Percentiles rank a stretch among this genome's conserved stretches.
phyloP scores from a whole-genome alignment of 2,113 vertebrate species.

The Halcyon malimbica region DNA sequence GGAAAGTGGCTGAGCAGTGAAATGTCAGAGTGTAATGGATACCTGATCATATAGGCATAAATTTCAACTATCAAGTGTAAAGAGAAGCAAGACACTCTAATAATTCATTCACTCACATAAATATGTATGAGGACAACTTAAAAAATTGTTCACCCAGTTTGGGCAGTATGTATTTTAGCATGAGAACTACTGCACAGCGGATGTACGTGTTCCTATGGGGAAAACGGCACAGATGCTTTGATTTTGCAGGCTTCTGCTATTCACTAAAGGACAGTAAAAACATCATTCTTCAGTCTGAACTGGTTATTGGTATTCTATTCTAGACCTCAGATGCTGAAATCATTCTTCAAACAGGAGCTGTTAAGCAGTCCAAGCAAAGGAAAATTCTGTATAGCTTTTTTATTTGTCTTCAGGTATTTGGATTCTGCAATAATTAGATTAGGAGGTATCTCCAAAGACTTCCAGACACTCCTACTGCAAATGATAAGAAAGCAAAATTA shows the following conservation, averaged over 20 bases:
- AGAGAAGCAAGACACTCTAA: constrained; percentile 1
- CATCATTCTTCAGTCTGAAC: background rate
- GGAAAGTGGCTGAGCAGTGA: background rate
- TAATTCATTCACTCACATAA: constrained; percentile 33
- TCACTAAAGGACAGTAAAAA: background rate
- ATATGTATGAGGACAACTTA: constrained; percentile 36
- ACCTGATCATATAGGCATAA: constrained; percentile 22
- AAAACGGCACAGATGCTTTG: background rate
- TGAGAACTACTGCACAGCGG: background rate
- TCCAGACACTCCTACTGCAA: background rate
- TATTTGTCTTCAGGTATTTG: background rate
- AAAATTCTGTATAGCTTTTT: background rate
- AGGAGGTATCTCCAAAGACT: background rate
- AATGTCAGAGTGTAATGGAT: constrained; percentile 28
- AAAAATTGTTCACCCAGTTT: background rate
- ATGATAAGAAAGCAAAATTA: background rate
- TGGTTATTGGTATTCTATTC: constrained; percentile 8
- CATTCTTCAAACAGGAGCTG: background rate
- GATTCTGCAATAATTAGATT: background rate
- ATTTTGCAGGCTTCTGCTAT: constrained; percentile 4
- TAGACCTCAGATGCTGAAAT: background rate
- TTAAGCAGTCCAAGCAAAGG: constrained; percentile 1
- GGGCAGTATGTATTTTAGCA: constrained; percentile 1
- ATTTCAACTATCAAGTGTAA: constrained; percentile 39
- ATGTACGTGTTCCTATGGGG: background rate